These are phyloP conservation scores for Gobio occitaniae DNA, from an alignment of 2,797 vertebrate species.

Conservation along the genomic window DNA sequence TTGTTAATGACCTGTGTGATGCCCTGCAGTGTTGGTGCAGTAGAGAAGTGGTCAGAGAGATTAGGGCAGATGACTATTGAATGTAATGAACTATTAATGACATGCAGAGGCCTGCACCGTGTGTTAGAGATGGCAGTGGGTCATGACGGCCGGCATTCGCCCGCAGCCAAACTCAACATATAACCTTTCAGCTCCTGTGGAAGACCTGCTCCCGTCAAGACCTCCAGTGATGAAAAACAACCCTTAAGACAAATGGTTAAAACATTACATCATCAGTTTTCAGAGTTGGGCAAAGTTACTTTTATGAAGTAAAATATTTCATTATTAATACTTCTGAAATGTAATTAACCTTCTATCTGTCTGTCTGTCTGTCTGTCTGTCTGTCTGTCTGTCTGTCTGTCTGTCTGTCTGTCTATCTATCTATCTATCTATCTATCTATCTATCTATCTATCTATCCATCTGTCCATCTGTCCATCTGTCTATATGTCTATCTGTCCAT, in stretches of 20 bases:
- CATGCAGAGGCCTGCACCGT: constrained; percentile 1
- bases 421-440: too few relatives aligned
- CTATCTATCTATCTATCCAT: too few relatives aligned
- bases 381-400: too few relatives aligned
- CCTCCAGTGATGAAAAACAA: background rate
- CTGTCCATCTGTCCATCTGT: too few relatives aligned
- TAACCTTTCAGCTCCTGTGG: constrained; percentile 17
- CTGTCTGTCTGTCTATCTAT: too few relatives aligned
- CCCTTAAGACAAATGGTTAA: too few relatives aligned
- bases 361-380: too few relatives aligned
- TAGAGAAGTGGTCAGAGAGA: constrained; percentile 6
- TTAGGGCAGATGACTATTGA: constrained; percentile 18
- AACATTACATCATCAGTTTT: background rate
- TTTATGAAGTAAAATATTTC: background rate
- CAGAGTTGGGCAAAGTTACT: background rate
- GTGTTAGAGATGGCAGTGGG: constrained; percentile 39
- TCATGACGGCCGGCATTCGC: constrained; percentile 8
- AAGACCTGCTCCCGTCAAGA: background rate
- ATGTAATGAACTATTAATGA: constrained; percentile 31
- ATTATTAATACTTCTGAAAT: too few relatives aligned
- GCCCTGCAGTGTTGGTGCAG: background rate
- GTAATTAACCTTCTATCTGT: too few relatives aligned
- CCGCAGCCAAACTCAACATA: constrained; percentile 37
- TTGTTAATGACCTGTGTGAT: background rate
- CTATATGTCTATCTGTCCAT: too few relatives aligned